Percentiles rank a stretch among this genome's conserved stretches.
These are phyloP conservation scores for Dermochelys coriacea DNA, from an alignment of 2,797 vertebrate genomes.

Conservation along the genomic window DNA sequence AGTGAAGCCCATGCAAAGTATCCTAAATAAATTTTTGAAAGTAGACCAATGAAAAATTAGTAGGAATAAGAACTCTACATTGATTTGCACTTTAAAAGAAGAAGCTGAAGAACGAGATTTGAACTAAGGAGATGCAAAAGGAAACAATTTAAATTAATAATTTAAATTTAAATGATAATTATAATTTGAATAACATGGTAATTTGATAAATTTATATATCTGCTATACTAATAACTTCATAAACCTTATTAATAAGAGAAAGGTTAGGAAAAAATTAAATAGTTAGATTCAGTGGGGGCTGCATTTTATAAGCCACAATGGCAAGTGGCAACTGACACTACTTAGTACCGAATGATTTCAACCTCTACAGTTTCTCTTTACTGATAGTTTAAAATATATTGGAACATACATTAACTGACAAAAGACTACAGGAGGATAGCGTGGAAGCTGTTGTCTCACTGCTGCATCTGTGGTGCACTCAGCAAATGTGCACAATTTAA, in stretches of 20 bases:
- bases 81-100: neutral
- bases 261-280: neutral
- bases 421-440: neutral
- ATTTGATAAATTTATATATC: neutral
- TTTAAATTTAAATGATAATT: neutral
- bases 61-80: neutral
- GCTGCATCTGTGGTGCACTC: neutral
- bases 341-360: neutral
- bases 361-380: neutral
- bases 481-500: constrained; percentile 17
- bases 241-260: neutral
- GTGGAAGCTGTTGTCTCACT: neutral
- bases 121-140: neutral
- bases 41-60: neutral
- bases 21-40: neutral
- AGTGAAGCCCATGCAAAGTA: neutral
- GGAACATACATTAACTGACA: neutral
- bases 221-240: neutral
- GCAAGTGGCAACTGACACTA: neutral
- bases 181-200: neutral
- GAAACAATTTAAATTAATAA: neutral
- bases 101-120: neutral
- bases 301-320: neutral
- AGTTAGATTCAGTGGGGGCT: neutral
- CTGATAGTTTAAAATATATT: neutral